Base-by-base conservation (phyloP, 2,113 vertebrate species). In the Neogale vison region DNA sequence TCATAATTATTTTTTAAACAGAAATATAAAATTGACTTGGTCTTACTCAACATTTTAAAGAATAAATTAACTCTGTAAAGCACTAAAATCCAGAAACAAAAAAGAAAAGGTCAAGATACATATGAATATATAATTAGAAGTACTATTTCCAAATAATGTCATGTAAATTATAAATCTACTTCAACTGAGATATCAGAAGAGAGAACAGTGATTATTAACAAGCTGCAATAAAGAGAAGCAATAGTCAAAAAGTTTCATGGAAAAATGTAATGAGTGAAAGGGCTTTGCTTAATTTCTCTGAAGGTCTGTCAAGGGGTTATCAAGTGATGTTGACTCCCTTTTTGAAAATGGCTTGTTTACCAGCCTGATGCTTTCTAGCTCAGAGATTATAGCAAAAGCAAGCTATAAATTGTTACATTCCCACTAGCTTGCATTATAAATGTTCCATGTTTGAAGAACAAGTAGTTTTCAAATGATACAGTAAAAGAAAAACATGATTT, bases 401-500 rank as follows among this genome's bases (percentile, higher is more conserved):
- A 21, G 65, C 50, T 93, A 18, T 15, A 88, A 65, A 88, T 94
- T 88, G 18, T 61, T 82, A 81, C n/a, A 39, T 69, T 93, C 47
- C 36, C 42, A 88, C n/a, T 50, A 59, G 47, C 23, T 42, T 93
- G 24, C n/a, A 63, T 79, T 92, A 69, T 63, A 93, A 95, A 93
- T 74, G 34, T 89, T 96, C 86, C 77, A 93, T 69, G 71, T 83
- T 72, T 82, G 36, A 14, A 92, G 74, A 61, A 87, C 81, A 92
- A 92, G 61, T 67, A 59, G 6, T 77, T 94, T 92, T 92, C 88
- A 96, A 98, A 81, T 85, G 83, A 92, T 50, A 95, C 23, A 91
- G 50, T 93, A 59, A 88, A 92, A 93, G 55, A 36, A 93, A 92
- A 95, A 76, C 1, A 50, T 24, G 91, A 90, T 88, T 94, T 69